These are phyloP conservation scores for Ageneiosus marmoratus DNA, from an alignment of 2,113 vertebrate species.

Conservation along the genomic window DNA sequence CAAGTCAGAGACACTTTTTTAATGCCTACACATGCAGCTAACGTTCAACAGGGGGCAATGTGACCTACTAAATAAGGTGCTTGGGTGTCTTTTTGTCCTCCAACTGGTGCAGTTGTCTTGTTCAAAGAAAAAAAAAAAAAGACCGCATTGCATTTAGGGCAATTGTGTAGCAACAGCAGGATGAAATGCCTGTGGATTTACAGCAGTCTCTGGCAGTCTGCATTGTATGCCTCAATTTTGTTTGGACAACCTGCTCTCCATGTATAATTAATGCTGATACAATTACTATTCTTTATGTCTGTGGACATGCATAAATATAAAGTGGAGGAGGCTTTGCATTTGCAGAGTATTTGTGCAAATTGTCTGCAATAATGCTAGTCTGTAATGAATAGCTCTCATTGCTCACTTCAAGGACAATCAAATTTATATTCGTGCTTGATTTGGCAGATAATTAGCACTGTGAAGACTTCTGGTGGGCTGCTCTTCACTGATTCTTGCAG, in stretches of 20 bases:
- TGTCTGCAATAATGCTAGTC: conserved; percentile 64
- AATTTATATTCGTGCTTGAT: conserved; percentile 60
- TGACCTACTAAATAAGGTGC: conserved; percentile 64
- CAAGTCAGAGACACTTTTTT: conserved; percentile 50
- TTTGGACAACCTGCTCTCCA: conserved; percentile 68
- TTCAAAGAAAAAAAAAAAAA: conserved; percentile 61
- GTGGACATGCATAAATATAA: conserved; percentile 65
- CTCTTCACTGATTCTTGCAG: conserved; percentile 57
- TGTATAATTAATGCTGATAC: conserved; percentile 74
- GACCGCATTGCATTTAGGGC: conserved; percentile 73
- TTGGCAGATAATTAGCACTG: conserved; percentile 67
- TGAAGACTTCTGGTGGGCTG: conserved; percentile 67
- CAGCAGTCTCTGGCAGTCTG: conserved; percentile 54
- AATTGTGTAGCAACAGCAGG: conserved; percentile 57
- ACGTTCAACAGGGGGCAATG: conserved; percentile 73
- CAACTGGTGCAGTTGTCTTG: conserved; percentile 66
- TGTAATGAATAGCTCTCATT: conserved; percentile 68
- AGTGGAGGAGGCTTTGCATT: conserved; percentile 55
- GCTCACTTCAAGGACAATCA: conserved; percentile 67
- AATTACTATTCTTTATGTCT: conserved; percentile 69
- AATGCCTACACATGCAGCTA: conserved; percentile 34
- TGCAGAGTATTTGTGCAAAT: conserved; percentile 66
- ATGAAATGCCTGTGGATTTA: conserved; percentile 61
- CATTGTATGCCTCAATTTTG: conserved; percentile 73
- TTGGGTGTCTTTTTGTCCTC: conserved; percentile 62